Percentiles rank a stretch among this genome's conserved stretches.
Conservation (phyloP, 2,113 vertebrate genomes). For the Semicossyphus pulcher region DNA sequence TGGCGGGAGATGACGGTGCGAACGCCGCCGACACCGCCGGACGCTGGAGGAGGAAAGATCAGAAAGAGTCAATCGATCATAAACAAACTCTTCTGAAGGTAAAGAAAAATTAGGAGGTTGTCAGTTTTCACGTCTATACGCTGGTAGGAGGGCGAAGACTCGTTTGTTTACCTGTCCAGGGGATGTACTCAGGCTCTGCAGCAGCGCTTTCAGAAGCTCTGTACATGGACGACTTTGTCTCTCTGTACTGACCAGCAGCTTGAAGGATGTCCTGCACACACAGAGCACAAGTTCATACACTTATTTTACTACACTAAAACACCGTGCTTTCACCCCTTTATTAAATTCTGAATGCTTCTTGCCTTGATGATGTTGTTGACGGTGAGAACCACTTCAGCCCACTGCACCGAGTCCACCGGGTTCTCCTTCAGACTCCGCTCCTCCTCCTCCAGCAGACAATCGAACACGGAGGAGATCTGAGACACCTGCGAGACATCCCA, state of each 20-base stretch:
- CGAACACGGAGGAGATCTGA: conserved; percentile 91
- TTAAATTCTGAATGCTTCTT: background rate
- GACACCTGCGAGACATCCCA: conserved; percentile 88
- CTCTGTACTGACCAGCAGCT: conserved; percentile 90
- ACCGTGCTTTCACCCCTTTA: background rate
- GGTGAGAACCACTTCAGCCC: conserved; percentile 89
- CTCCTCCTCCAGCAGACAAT: conserved; percentile 93
- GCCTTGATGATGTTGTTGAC: conserved; percentile 94
- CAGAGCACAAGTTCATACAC: background rate
- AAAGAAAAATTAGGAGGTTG: too few relatives aligned
- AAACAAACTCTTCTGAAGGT: too few relatives aligned
- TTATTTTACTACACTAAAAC: background rate
- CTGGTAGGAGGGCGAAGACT: too few relatives aligned
- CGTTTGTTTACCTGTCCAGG: conserved; percentile 91
- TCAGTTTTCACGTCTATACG: background rate
- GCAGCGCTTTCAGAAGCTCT: conserved; percentile 82
- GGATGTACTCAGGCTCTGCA: conserved; percentile 91
- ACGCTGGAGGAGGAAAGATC: conserved; percentile 80
- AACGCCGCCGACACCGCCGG: conserved; percentile 80
- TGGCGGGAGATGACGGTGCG: conserved; percentile 86
- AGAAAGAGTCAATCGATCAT: too few relatives aligned
- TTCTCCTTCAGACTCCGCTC: conserved; percentile 88
- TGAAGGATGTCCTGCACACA: conserved; percentile 91
- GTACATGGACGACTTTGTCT: conserved; percentile 88
- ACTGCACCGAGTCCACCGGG: conserved; percentile 85